Evolutionary conservation across 2,113 vertebrate genomes (phyloP).

Genomic region (Trachemys scripta): DNA sequence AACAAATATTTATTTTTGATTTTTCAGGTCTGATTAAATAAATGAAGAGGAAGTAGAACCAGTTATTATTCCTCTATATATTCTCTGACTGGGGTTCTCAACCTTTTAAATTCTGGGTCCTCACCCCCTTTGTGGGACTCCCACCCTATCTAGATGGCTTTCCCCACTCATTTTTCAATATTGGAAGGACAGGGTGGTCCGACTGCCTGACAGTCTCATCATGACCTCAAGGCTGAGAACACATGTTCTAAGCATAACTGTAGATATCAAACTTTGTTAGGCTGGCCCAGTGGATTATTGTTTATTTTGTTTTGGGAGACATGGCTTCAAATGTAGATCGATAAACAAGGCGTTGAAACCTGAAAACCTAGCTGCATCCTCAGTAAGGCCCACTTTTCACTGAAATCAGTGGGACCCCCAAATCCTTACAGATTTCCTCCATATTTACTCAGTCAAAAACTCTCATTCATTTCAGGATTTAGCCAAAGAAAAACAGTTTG

Average conservation of each 20-base stretch:
- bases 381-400: background rate
- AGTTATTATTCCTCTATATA: background rate
- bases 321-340: background rate
- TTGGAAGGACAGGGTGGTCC: background rate
- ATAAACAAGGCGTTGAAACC: background rate
- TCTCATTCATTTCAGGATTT: background rate
- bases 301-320: background rate
- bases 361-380: background rate
- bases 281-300: accelerated
- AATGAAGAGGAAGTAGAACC: background rate
- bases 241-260: background rate
- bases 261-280: background rate
- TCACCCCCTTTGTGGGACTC: background rate
- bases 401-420: background rate
- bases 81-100: background rate
- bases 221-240: accelerated
- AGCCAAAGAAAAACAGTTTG: background rate
- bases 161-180: background rate
- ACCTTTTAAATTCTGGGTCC: background rate
- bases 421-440: background rate
- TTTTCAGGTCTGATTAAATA: background rate
- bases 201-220: background rate
- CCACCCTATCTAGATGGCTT: background rate
- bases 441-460: background rate
- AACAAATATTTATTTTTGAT: background rate